These are phyloP conservation scores for Lamellibrachia satsuma DNA, from an alignment of 2,888 invertebrate species.

Conservation along the genomic window DNA sequence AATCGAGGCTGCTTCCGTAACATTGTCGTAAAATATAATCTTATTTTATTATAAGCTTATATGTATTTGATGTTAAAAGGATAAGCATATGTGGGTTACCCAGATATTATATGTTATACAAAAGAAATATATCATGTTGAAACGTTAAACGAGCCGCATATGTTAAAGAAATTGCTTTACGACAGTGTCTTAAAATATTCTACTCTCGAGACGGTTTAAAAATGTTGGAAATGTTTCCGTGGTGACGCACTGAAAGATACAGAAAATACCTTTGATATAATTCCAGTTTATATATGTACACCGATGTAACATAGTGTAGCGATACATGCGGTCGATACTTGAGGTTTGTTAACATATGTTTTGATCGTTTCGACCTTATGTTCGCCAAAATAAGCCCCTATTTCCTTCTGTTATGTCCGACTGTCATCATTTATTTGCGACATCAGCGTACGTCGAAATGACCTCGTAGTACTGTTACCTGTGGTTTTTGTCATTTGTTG, in stretches of 20 bases:
- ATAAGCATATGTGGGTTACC: neutral
- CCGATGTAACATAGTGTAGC: neutral
- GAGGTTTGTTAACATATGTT: constrained; percentile 5
- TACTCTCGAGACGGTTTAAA: neutral
- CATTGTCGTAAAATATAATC: neutral
- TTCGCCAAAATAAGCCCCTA: neutral
- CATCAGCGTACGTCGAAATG: neutral
- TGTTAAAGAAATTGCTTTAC: neutral
- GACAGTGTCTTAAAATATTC: neutral
- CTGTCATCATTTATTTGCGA: neutral
- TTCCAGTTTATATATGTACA: neutral
- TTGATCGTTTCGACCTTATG: constrained; percentile 4
- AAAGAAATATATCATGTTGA: neutral
- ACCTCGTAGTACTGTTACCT: neutral
- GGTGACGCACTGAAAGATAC: constrained; percentile 8
- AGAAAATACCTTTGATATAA: neutral
- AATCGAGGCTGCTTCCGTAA: neutral
- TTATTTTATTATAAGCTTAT: neutral
- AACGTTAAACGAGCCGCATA: neutral
- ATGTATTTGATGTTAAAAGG: neutral
- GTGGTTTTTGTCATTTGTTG: neutral
- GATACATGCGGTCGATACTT: neutral
- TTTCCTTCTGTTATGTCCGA: neutral
- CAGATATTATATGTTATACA: neutral
- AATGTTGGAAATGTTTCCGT: neutral